Percentiles rank a stretch among this genome's conserved stretches.
Evolutionary conservation across 2,888 invertebrate species (phyloP).

Genomic region (Scaptodrosophila latifasciaeformis): DNA sequence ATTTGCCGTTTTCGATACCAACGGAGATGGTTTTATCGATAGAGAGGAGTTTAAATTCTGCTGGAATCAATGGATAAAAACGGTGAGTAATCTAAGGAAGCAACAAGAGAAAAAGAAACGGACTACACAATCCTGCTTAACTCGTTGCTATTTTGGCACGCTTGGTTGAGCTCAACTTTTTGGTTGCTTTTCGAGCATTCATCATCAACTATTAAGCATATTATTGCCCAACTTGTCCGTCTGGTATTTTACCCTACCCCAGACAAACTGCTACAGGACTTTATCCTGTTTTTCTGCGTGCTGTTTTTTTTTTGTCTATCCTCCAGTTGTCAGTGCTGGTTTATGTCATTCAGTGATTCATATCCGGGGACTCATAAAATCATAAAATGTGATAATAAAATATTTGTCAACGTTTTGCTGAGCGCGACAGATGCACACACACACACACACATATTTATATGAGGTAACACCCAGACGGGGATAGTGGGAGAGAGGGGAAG

Average conservation of each 20-base stretch:
- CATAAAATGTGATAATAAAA: conserved; percentile 68
- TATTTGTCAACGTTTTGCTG: conserved; percentile 66
- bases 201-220: conserved; percentile 45
- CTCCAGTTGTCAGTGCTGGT: conserved; percentile 4
- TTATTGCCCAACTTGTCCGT: not conserved
- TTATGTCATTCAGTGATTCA: conserved; percentile 63
- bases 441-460: not conserved
- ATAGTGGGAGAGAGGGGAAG: too few species aligned
- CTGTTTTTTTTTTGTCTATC: too few species aligned
- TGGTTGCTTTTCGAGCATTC: too few species aligned
- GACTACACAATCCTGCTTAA: too few species aligned
- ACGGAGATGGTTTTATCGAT: conserved; percentile 85
- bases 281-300: too few species aligned
- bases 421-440: conserved; percentile 26
- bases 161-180: conserved; percentile 29
- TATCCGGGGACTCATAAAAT: conserved; percentile 69
- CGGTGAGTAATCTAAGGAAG: conserved; percentile 79
- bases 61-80: conserved; percentile 94
- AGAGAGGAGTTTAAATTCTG: conserved; percentile 89
- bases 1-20: conserved; percentile 87
- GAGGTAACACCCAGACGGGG: not conserved
- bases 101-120: not conserved
- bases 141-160: too few species aligned
- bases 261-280: too few species aligned
- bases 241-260: too few species aligned